Evolutionary conservation across 2,888 invertebrate species (phyloP), one percentile per base, ranked within the genome.

Genomic region (Drosophila basisetae): DNA sequence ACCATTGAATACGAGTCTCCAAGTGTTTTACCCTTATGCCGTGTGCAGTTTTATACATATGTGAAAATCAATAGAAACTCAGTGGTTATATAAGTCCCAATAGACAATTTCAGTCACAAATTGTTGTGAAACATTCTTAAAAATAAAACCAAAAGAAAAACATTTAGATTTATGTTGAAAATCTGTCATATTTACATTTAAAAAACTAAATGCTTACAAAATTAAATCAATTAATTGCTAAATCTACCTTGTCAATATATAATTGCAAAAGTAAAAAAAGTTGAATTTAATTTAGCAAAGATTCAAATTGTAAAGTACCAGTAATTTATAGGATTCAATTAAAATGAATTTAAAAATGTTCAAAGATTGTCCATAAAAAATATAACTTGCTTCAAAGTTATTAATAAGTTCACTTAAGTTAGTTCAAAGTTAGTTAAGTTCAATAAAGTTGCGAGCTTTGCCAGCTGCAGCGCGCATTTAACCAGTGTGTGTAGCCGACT

Each of bases 11-110:
- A 18, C 4, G 6, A 53, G 10, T 41, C 16, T 16, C 11, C 30
- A 18, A 50, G 56, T 77, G 52, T 54, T 61, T 53, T 47, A 6
- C 43, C 53, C 28, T 39, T 6, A 30, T n/a, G n/a, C 50, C 47
- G 47, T 22, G 22, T 7, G 13, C 22, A 22, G 22, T 7, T 47
- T 7, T 47, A 22, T 16, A 31, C 31, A 31, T 31, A 9, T 47
- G 25, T 25, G 9, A 47, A 54, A 54, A 35, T 16, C 35, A 35
- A 54, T 35, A 4, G 47, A 47, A 47, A 25, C 25, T 16, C 16
- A 4, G 25, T 16, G 47, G 2, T 16, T 16, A 22, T 22, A 22
- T 6, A 22, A 22, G 22, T 43, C 11, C 4, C 25, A 16, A 25
- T 47, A 47, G 13, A 22, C 22, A 47, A 47, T 47, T 22, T 47